phyloP scores from a whole-genome alignment of 2,797 vertebrate species.

The Myripristis murdjan region DNA sequence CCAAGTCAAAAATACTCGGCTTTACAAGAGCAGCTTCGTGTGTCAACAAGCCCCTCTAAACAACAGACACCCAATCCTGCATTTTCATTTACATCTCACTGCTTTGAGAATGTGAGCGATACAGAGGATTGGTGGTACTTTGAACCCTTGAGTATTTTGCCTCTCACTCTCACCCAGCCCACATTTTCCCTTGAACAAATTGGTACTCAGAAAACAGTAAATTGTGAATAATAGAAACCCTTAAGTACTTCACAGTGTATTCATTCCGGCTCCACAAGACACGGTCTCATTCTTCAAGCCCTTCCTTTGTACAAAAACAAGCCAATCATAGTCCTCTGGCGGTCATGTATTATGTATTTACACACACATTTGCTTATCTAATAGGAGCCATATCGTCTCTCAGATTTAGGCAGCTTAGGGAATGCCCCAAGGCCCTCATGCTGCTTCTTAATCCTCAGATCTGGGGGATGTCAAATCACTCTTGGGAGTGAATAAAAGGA shows the following conservation, averaged over 20 bases:
- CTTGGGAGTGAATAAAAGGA: slow-evolving; percentile 55
- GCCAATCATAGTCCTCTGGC: slow-evolving; percentile 48
- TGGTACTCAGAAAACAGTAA: slow-evolving; percentile 48
- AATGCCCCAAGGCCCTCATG: slow-evolving; percentile 48
- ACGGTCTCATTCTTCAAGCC: slow-evolving; percentile 21
- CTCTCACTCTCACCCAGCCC: slow-evolving; percentile 54
- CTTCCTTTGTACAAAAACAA: slow-evolving; percentile 55
- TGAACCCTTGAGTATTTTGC: slow-evolving; percentile 59
- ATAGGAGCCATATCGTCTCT: slow-evolving; percentile 72
- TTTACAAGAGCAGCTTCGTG: slow-evolving; percentile 62
- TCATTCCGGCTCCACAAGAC: slow-evolving; percentile 44
- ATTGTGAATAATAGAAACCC: slow-evolving; percentile 66
- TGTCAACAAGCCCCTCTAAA: slow-evolving; percentile 64
- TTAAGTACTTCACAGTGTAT: slow-evolving; percentile 48
- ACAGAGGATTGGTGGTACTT: slow-evolving; percentile 59
- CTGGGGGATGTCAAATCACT: slow-evolving; percentile 61
- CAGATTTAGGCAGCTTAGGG: slow-evolving; percentile 68
- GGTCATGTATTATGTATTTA: slow-evolving; percentile 72
- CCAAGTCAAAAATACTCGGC: slow-evolving; percentile 53
- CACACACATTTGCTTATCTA: slow-evolving; percentile 78
- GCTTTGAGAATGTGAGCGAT: slow-evolving; percentile 58
- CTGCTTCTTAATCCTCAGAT: slow-evolving; percentile 67
- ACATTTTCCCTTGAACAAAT: slow-evolving; percentile 57
- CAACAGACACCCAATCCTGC: slow-evolving; percentile 57
- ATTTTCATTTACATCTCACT: slow-evolving; percentile 58